Conservation (phyloP, 2,113 vertebrate genomes). For the Leiothrix lutea region DNA sequence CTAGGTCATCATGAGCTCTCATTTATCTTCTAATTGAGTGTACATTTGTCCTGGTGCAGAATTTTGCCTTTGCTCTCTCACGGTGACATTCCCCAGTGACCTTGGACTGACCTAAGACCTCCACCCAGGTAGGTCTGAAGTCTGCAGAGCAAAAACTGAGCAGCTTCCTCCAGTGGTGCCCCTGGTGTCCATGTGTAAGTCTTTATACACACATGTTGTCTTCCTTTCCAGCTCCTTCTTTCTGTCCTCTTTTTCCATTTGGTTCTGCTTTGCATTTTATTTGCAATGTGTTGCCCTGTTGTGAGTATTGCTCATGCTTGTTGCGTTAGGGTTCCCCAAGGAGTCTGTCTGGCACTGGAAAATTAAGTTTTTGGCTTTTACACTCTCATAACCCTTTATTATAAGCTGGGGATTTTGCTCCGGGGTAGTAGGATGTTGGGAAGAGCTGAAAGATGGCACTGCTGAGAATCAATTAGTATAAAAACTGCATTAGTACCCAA, state of each 20-base stretch:
- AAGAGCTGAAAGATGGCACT: slow-evolving; percentile 18
- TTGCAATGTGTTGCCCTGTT: slow-evolving; percentile 24
- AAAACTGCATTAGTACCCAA: neutral
- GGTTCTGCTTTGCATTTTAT: slow-evolving; percentile 47
- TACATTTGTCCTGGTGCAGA: neutral
- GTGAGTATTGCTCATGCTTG: slow-evolving; percentile 46
- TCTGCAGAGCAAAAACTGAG: neutral
- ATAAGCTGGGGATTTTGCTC: neutral
- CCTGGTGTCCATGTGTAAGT: neutral
- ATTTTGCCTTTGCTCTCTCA: neutral
- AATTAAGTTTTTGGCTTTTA: slow-evolving; percentile 17
- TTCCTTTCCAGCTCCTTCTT: neutral
- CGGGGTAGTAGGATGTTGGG: neutral
- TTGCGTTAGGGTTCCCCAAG: slow-evolving; percentile 36
- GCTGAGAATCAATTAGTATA: slow-evolving; percentile 4
- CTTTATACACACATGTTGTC: neutral
- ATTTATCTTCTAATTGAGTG: neutral
- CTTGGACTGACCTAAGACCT: neutral
- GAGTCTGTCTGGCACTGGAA: neutral
- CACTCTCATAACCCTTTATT: slow-evolving; percentile 6
- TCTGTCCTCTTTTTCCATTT: slow-evolving; percentile 31
- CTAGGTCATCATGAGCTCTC: neutral
- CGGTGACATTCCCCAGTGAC: no score
- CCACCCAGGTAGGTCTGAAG: neutral
- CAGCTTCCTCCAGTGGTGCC: neutral